Evolutionary conservation across 1,140 invertebrate species (phyloP).

Genomic region (Leguminivora glycinivorella): DNA sequence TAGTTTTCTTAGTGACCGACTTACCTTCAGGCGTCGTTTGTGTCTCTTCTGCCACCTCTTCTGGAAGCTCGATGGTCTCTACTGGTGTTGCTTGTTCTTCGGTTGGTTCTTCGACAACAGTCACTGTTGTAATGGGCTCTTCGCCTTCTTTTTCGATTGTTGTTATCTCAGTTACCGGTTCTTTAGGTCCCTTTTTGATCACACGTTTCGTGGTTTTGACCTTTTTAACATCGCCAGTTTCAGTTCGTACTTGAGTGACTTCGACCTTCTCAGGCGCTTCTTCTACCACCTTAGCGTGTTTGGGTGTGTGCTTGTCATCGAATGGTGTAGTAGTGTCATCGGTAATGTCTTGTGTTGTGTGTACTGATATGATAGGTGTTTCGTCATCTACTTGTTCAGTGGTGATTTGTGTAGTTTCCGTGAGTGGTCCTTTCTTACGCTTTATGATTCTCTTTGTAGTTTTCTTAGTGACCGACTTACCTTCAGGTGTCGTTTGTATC

Average conservation of each 20-base stretch:
- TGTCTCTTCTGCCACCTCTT: background rate
- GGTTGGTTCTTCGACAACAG: background rate
- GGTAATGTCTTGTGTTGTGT: conserved; percentile 35
- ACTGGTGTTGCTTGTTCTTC: background rate
- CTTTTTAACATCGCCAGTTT: conserved; percentile 31
- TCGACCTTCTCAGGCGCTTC: conserved; percentile 41
- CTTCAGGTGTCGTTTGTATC: conserved; percentile 44
- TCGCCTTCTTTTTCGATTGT: background rate
- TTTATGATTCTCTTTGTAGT: conserved; percentile 56
- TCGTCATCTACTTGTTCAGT: conserved; percentile 48
- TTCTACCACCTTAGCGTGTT: conserved; percentile 30
- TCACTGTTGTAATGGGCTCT: background rate
- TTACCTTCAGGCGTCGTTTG: background rate
- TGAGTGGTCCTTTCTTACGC: conserved; percentile 33
- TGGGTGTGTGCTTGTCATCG: conserved; percentile 29
- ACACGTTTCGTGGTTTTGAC: background rate
- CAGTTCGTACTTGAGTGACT: conserved; percentile 37
- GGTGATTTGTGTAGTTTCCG: conserved; percentile 47
- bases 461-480: conserved; percentile 54
- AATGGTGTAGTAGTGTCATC: conserved; percentile 37
- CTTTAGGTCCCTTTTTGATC: background rate
- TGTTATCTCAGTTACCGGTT: background rate
- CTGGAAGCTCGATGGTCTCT: conserved; percentile 20
- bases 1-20: background rate
- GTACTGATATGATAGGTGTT: conserved; percentile 38